phyloP scores from a whole-genome alignment of 2,113 vertebrate genomes.

The Elachura formosa region DNA sequence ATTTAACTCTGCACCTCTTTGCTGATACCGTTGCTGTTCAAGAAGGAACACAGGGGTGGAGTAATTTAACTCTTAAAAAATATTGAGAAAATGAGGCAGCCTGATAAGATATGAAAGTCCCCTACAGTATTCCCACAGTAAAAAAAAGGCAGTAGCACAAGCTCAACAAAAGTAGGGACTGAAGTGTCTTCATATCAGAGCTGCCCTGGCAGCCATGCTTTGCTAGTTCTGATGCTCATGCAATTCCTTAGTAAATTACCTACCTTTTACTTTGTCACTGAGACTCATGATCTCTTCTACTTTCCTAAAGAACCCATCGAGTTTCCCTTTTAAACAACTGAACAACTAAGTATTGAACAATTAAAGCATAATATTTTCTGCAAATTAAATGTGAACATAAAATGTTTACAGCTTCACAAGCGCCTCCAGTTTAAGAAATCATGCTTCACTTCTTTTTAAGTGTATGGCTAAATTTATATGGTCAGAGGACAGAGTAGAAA shows the following conservation, averaged over 20 bases:
- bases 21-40: neutral
- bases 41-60: neutral
- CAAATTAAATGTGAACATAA: conserved; percentile 12
- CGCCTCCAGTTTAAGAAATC: neutral
- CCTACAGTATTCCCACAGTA: neutral
- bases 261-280: neutral
- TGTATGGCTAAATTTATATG: neutral
- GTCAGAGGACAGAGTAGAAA: neutral
- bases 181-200: neutral
- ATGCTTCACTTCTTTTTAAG: conserved; percentile 33
- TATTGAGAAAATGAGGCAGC: neutral
- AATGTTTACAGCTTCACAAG: conserved; percentile 31
- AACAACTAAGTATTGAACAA: neutral
- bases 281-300: neutral
- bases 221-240: neutral
- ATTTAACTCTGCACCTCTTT: neutral
- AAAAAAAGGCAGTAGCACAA: neutral
- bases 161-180: neutral
- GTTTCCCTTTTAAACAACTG: neutral
- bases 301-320: neutral
- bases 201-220: neutral
- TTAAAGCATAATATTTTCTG: conserved; percentile 33
- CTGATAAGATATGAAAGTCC: neutral
- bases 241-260: neutral
- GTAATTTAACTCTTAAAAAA: neutral